Evolutionary conservation across 2,797 vertebrate species (phyloP).

Genomic region (Phoxinus dragarum): DNA sequence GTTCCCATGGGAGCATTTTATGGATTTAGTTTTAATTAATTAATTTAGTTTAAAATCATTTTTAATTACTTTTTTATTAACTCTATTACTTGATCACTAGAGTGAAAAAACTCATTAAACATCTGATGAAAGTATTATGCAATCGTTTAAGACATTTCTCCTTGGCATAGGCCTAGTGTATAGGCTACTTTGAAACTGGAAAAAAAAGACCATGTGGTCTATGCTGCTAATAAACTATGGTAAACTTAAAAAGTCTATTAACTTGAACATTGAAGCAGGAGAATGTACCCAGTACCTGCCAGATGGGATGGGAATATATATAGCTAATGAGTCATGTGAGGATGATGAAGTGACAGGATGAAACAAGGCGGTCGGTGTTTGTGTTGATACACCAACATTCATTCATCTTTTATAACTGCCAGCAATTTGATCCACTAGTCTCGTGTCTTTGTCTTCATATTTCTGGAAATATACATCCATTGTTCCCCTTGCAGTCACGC

Average conservation of each 20-base stretch:
- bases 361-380: background rate
- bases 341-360: slow-evolving; percentile 3
- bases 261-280: background rate
- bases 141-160: background rate
- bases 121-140: background rate
- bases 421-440: slow-evolving; percentile 46
- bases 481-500: slow-evolving; percentile 53
- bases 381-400: background rate
- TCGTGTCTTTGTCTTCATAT: slow-evolving; percentile 41
- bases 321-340: slow-evolving; percentile 27
- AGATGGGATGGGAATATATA: slow-evolving; percentile 3
- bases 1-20: too few relatives aligned
- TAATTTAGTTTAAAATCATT: background rate
- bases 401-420: slow-evolving; percentile 53
- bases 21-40: background rate
- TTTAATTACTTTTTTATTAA: background rate
- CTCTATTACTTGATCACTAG: background rate
- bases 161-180: background rate
- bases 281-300: background rate
- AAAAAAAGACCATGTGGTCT: background rate
- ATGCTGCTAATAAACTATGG: background rate
- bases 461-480: slow-evolving; percentile 48
- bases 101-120: background rate
- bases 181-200: background rate
- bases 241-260: background rate